Evolutionary conservation across 2,113 vertebrate genomes (phyloP).

Genomic region (Neodontobutis hainanensis): DNA sequence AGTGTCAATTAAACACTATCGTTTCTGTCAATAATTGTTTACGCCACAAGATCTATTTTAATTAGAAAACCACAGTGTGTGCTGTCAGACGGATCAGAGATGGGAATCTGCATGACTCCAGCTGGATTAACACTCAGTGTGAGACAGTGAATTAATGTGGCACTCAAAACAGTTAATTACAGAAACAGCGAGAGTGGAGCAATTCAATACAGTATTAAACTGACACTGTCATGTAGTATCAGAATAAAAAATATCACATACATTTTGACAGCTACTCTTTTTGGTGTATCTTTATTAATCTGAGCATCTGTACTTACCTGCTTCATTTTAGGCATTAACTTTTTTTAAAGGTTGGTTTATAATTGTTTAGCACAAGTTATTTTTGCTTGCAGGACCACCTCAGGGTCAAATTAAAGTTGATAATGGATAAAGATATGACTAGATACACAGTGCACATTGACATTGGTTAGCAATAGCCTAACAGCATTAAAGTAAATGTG

Average conservation of each 20-base stretch:
- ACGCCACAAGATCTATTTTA: background rate
- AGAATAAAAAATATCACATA: background rate
- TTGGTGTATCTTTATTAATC: too few relatives aligned
- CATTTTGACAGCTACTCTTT: too few relatives aligned
- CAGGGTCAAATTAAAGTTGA: too few relatives aligned
- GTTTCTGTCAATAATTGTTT: slow-evolving; percentile 5
- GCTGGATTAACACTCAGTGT: background rate
- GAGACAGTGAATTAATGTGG: background rate
- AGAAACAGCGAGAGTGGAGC: background rate
- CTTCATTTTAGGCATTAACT: too few relatives aligned
- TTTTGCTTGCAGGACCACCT: too few relatives aligned
- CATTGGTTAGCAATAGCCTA: too few relatives aligned
- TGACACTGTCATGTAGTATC: background rate
- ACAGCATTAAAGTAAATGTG: too few relatives aligned
- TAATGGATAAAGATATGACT: too few relatives aligned
- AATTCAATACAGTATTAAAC: background rate
- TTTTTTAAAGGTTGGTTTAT: too few relatives aligned
- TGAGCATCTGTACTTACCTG: too few relatives aligned
- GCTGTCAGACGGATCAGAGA: background rate
- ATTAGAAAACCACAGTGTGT: background rate
- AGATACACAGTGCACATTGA: too few relatives aligned
- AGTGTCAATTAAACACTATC: background rate
- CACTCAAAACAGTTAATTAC: background rate
- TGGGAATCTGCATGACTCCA: background rate
- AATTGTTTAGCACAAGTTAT: too few relatives aligned